Percentiles rank a stretch among this genome's conserved stretches.
phyloP scores from a whole-genome alignment of 2,797 vertebrate species.

The Toxotes lorentzi region DNA sequence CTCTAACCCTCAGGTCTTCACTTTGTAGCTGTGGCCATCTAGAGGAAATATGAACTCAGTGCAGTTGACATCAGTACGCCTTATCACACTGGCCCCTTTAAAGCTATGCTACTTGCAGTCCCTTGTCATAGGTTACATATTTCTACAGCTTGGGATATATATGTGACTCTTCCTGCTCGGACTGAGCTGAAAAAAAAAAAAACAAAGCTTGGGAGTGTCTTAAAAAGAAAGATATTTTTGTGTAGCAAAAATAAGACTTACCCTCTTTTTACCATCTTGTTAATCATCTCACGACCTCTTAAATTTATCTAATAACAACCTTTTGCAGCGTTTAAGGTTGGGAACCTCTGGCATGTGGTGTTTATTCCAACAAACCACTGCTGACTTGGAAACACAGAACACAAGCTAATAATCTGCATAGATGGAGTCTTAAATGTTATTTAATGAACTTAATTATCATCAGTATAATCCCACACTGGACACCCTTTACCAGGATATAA shows the following conservation, averaged over 20 bases:
- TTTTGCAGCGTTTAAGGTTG: too few species aligned
- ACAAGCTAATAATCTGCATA: not conserved
- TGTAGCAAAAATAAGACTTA: not conserved
- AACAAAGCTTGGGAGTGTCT: not conserved
- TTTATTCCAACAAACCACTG: not conserved
- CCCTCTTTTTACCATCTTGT: not conserved
- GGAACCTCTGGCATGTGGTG: not conserved
- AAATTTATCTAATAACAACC: not conserved
- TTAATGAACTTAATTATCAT: not conserved
- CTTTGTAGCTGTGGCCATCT: slow-evolving; percentile 67
- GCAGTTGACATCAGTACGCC: slow-evolving; percentile 2
- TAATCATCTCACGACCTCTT: not conserved
- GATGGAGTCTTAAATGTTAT: not conserved
- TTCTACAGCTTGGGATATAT: not conserved
- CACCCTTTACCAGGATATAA: not conserved
- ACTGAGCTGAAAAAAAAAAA: not conserved
- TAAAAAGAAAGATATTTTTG: not conserved
- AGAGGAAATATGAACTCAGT: slow-evolving; percentile 53
- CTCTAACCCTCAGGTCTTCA: not conserved
- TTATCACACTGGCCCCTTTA: not conserved
- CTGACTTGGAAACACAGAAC: not conserved
- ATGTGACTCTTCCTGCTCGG: not conserved
- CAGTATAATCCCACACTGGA: not conserved
- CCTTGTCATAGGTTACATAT: not conserved
- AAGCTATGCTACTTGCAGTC: not conserved